A percentile compares a stretch with the other conserved stretches of the same genome.
These are phyloP conservation scores for Zoanthus gigantus DNA, from an alignment of 92 coral and sea anemone species.

Conservation along the genomic window DNA sequence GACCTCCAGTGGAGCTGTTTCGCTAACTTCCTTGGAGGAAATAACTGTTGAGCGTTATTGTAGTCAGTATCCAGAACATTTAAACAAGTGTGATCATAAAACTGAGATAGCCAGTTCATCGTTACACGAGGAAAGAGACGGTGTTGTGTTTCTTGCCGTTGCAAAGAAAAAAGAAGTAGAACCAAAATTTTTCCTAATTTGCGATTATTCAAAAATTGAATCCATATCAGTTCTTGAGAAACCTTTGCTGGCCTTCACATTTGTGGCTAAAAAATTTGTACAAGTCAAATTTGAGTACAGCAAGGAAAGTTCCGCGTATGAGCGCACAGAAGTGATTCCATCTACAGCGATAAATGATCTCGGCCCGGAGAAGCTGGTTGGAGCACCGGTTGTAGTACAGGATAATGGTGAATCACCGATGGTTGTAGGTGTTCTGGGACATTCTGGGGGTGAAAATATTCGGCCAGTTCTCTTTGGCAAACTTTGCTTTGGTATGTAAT, in stretches of 20 bases:
- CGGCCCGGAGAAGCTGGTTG: not conserved
- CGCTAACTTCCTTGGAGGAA: not conserved
- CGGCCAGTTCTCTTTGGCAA: slow-evolving; percentile 26
- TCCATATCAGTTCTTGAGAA: not conserved
- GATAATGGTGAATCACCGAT: not conserved
- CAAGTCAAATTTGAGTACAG: slow-evolving; percentile 34
- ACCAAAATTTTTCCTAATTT: not conserved
- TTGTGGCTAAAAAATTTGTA: slow-evolving; percentile 3
- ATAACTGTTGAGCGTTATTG: slow-evolving; percentile 35
- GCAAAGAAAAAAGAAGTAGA: not conserved
- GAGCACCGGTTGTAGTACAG: slow-evolving; percentile 23
- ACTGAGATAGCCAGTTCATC: not conserved
- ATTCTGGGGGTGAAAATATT: not conserved
- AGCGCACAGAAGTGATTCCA: slow-evolving; percentile 10
- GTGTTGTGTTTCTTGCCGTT: slow-evolving; percentile 11
- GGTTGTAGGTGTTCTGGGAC: slow-evolving; percentile 18
- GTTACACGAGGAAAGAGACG: not conserved
- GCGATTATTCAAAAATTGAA: not conserved
- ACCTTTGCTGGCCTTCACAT: slow-evolving; percentile 23
- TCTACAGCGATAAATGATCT: not conserved
- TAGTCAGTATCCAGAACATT: slow-evolving; percentile 21
- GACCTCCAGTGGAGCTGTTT: slow-evolving; percentile 22
- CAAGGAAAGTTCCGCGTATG: not conserved
- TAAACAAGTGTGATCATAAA: not conserved
- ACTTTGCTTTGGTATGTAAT: slow-evolving; percentile 19